These are phyloP conservation scores for Stenodema calcarata DNA, from an alignment of 2,888 invertebrate species.

Conservation along the genomic window DNA sequence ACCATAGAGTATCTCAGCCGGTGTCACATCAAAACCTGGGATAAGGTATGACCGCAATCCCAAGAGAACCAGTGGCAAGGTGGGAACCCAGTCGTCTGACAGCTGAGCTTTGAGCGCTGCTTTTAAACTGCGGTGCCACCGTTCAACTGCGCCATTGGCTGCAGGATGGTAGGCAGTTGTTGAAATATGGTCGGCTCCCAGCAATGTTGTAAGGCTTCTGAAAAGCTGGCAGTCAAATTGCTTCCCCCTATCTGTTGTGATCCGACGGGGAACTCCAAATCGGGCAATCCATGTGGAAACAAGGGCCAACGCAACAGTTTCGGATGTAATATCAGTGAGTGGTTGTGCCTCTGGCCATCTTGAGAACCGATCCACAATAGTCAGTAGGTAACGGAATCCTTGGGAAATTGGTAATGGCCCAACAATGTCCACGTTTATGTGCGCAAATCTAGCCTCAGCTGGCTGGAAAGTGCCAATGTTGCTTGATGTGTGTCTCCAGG, in stretches of 20 bases:
- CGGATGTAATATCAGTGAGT: constrained; percentile 60
- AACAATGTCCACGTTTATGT: constrained; percentile 14
- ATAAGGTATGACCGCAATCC: constrained; percentile 59
- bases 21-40: constrained; percentile 58
- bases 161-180: constrained; percentile 6
- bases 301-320: constrained; percentile 58
- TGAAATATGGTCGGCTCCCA: neutral
- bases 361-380: constrained; percentile 59
- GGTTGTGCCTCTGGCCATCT: constrained; percentile 61
- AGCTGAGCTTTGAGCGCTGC: constrained; percentile 58
- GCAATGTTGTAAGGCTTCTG: neutral
- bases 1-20: constrained; percentile 60
- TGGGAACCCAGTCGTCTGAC: constrained; percentile 57
- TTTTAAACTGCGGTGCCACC: constrained; percentile 61
- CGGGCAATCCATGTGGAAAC: neutral
- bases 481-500: neutral
- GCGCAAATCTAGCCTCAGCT: neutral
- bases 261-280: neutral
- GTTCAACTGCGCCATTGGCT: constrained; percentile 53
- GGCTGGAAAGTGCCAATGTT: neutral
- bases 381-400: constrained; percentile 59
- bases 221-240: neutral
- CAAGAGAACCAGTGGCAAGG: constrained; percentile 60
- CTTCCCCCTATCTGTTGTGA: neutral
- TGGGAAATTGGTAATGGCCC: neutral